phyloP scores from a whole-genome alignment of 2,113 vertebrate species.

The Acanthisitta chloris region DNA sequence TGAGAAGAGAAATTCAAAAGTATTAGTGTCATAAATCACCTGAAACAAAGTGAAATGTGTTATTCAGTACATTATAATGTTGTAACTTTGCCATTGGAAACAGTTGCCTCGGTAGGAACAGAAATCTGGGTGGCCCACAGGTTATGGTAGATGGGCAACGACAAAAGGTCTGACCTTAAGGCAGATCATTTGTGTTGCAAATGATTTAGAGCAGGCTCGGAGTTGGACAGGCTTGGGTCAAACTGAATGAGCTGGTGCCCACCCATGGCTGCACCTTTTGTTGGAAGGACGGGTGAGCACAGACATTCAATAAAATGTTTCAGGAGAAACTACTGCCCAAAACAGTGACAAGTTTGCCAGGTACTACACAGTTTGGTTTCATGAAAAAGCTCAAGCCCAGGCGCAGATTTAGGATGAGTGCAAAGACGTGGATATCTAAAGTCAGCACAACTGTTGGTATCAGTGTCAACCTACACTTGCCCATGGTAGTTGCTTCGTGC shows the following conservation, averaged over 20 bases:
- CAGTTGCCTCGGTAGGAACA: not conserved
- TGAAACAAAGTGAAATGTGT: not conserved
- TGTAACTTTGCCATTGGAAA: slow-evolving; percentile 24
- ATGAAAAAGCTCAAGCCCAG: not conserved
- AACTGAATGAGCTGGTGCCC: not conserved
- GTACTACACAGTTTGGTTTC: not conserved
- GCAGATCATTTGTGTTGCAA: slow-evolving; percentile 22
- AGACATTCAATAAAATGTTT: not conserved
- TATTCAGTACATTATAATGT: slow-evolving; percentile 13
- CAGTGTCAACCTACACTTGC: not conserved
- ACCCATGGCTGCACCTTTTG: slow-evolving; percentile 43
- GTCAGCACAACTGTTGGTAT: not conserved
- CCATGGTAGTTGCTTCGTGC: not conserved
- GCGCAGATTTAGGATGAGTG: not conserved
- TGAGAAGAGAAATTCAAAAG: slow-evolving; percentile 28
- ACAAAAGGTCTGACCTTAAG: slow-evolving; percentile 28
- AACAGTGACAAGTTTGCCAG: not conserved
- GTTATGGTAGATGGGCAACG: slow-evolving; percentile 31
- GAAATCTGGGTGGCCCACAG: not conserved
- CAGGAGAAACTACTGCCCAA: not conserved
- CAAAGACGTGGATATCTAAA: not conserved
- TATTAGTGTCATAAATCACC: not conserved
- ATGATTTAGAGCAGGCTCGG: slow-evolving; percentile 8
- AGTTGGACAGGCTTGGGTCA: not conserved
- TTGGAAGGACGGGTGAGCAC: not conserved